Base-by-base conservation (phyloP, 2,888 invertebrate species). In the Scrobipalpa costella region DNA sequence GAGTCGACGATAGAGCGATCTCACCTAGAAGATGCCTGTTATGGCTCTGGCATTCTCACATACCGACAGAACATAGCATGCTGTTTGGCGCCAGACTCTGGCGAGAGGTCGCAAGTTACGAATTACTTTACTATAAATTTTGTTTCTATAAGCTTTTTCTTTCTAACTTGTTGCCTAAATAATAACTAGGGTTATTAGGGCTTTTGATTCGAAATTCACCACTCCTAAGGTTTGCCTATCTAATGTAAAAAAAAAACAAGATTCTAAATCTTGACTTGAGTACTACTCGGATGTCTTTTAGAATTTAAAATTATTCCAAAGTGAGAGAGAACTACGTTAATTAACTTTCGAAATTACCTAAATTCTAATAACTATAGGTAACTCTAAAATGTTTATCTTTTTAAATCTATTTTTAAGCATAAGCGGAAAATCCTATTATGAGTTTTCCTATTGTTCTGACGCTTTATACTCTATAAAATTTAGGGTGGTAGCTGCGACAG, bases 281-380 rank as follows among this genome's bases (percentile, higher is more conserved):
- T n/a, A n/a, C 50, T 52, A 52, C 11, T 52, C 27, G 5, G 50
- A 52, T 2, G 27, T 27, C 27, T 9, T 52, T 52, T 52, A 19
- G 21, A 27, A 9, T 21, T 13, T 27, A 21, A 27, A 57, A 55
- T 47, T 47, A 57, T 27, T 57, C 57, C 40, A 17, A 52, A 40
- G 52, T 62, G 59, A 47, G 38, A 65, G 61, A 61, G 60, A 65
- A 60, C 55, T 38, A 47, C 61, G 33, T 55, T 15, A 55, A n/a
- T n/a, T n/a, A 44, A 44, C n/a, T 44, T 44, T 44, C 5, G 44
- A 63, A 7, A 44, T n/a, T n/a, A 44, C 27, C 27, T 49, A 49
- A 49, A 15, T 17, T 8, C 6, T 47, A 49, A 8, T 49, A 21
- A n/a, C n/a, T n/a, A n/a, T n/a, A n/a, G n/a, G n/a, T 19, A 15